phyloP scores from a whole-genome alignment of 2,113 vertebrate genomes.

The Ancistrus triradiatus region DNA sequence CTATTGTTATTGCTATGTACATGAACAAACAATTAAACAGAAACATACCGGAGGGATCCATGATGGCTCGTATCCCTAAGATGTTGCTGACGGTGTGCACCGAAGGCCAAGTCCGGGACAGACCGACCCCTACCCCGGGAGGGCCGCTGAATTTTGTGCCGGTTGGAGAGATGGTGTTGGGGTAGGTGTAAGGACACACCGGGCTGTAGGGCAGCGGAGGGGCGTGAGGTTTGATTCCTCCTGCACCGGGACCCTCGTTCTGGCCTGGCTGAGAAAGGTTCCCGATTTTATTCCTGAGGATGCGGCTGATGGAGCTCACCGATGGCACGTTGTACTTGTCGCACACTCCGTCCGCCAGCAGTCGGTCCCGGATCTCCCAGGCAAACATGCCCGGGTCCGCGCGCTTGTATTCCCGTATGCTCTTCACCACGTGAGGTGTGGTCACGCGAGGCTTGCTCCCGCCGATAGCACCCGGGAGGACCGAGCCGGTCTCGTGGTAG shows the following conservation, averaged over 20 bases:
- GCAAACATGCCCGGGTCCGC: slow-evolving; percentile 89
- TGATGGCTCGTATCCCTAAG: slow-evolving; percentile 82
- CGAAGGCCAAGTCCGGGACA: slow-evolving; percentile 82
- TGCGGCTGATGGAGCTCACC: slow-evolving; percentile 89
- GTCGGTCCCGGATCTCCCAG: slow-evolving; percentile 89
- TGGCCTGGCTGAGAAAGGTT: slow-evolving; percentile 70
- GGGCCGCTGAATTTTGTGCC: slow-evolving; percentile 69
- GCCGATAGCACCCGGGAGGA: slow-evolving; percentile 87
- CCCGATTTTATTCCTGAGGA: slow-evolving; percentile 85
- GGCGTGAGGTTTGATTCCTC: slow-evolving; percentile 60
- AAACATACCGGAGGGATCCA: slow-evolving; percentile 78
- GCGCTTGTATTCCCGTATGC: slow-evolving; percentile 87
- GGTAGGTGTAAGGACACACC: slow-evolving; percentile 81
- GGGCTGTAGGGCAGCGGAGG: slow-evolving; percentile 77
- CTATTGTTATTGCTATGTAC: too few species aligned
- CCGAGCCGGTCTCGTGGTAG: slow-evolving; percentile 89
- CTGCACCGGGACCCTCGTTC: slow-evolving; percentile 56
- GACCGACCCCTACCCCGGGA: slow-evolving; percentile 66
- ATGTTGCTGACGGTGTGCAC: slow-evolving; percentile 89
- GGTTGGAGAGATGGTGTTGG: slow-evolving; percentile 67
- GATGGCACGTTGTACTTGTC: slow-evolving; percentile 93
- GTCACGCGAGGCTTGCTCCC: slow-evolving; percentile 90
- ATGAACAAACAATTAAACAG: too few species aligned
- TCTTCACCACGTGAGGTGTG: slow-evolving; percentile 85
- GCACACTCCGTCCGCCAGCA: slow-evolving; percentile 85